Evolutionary conservation across 2,113 vertebrate species (phyloP).

Genomic region (Pampusana beccarii): DNA sequence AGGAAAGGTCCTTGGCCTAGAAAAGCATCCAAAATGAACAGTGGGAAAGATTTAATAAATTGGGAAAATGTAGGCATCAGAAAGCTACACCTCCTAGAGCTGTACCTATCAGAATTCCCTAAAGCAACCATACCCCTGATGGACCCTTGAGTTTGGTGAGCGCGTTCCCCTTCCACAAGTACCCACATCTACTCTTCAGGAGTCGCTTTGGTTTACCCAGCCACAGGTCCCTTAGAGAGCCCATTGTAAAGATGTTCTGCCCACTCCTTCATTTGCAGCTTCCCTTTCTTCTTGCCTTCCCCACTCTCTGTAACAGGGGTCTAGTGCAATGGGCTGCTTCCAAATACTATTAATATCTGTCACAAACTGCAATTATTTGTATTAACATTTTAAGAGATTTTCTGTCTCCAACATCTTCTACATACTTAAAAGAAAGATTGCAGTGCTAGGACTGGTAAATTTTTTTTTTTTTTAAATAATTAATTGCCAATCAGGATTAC

Average conservation of each 20-base stretch:
- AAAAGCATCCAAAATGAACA: not conserved
- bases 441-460: not conserved
- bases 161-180: not conserved
- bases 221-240: not conserved
- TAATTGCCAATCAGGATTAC: not conserved
- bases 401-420: not conserved
- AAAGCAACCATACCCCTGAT: rapidly evolving
- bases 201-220: not conserved
- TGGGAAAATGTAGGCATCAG: not conserved
- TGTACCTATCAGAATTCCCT: not conserved
- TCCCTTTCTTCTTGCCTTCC: not conserved
- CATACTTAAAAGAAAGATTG: not conserved
- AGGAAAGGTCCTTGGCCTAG: not conserved
- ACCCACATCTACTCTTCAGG: not conserved
- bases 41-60: not conserved
- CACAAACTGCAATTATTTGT: not conserved
- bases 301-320: not conserved
- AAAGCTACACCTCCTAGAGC: not conserved
- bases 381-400: not conserved
- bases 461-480: not conserved
- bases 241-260: not conserved
- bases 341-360: not conserved
- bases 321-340: not conserved
- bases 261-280: not conserved
- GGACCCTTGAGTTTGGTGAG: not conserved